Evolutionary conservation across 2,888 invertebrate species (phyloP), one percentile per base, ranked within the genome.

Genomic region (Blastobasis lacticolella): DNA sequence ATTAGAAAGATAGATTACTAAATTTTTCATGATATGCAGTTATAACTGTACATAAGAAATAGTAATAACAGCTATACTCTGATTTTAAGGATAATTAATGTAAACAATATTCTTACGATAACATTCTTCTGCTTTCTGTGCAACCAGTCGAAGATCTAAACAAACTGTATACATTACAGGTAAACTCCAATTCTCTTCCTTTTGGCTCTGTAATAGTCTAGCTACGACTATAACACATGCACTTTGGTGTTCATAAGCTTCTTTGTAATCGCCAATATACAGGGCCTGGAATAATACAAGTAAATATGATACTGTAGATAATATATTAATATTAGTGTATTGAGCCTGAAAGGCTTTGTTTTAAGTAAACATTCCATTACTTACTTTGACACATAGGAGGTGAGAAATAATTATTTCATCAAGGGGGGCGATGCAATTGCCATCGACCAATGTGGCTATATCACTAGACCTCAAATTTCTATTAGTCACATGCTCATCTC

Each of bases 141-240:
- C 95, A 51, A 96, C 89, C n/a, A 94, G 89, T 51, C 99, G 88
- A 44, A 99, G 87, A 79, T 99, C 99, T 10, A 97, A 89, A 66
- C 97, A 97, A 9, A 96, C 91, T 0, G 92, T 91, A 69, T 96
- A 96, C 94, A 99, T 95, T 6, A 99, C 91, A 0, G 97, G 95
- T n/a, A 99, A 82, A 62, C 94, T 94, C 99, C 99, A 99, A 78
- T 99, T 99, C 67, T 97, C 97, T 62, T 98, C 98, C 63, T 96
- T 97, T 62, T 95, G 93, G 41, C 91, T 86, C 76, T 97, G 96
- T 48, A 99, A 87, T 50, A 97, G 90, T 73, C 95, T 95, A 0
- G 94, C 93, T 46, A 97, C 92, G 0, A 91, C 89, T 61, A 95
- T 94, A 0, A 95, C 94, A 62, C 95, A 91, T 5, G 90, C 82